Conservation (phyloP, 2,888 invertebrate genomes). For the Phyllotreta striolata region DNA sequence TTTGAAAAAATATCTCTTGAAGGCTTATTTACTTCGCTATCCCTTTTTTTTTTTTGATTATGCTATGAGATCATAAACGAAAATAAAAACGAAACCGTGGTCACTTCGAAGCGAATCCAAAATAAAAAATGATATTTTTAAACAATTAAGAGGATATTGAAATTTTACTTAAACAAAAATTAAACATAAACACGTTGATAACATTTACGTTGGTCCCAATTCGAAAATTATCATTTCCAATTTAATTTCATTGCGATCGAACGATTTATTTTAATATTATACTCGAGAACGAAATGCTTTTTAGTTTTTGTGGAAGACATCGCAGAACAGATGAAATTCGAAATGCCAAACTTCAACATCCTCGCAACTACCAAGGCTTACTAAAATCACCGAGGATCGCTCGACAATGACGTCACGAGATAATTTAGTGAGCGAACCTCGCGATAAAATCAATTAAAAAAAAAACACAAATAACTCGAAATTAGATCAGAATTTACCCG, state of each 20-base stretch:
- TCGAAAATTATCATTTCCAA: slow-evolving; percentile 1
- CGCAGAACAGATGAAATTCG: background rate
- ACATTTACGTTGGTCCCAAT: slow-evolving; percentile 21
- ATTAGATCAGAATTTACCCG: background rate
- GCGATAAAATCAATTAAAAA: too few species aligned
- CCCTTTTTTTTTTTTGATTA: slow-evolving; percentile 55
- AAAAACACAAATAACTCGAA: too few species aligned
- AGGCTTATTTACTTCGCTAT: slow-evolving; percentile 37
- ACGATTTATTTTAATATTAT: slow-evolving; percentile 1
- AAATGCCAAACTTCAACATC: background rate
- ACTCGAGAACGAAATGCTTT: slow-evolving; percentile 1
- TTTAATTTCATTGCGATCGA: background rate
- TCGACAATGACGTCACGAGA: too few species aligned
- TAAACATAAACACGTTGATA: too few species aligned
- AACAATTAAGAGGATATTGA: background rate
- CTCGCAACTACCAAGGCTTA: too few species aligned
- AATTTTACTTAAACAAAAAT: slow-evolving; percentile 8
- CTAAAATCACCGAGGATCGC: too few species aligned
- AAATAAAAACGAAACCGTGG: slow-evolving; percentile 20
- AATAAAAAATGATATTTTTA: slow-evolving; percentile 16
- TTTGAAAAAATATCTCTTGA: slow-evolving; percentile 56
- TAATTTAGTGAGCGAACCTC: too few species aligned
- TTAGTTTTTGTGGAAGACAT: slow-evolving; percentile 10
- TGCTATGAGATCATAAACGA: slow-evolving; percentile 52
- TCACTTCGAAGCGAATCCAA: too few species aligned